Base-by-base conservation (phyloP, 2,888 invertebrate genomes). In the Galeopsomyia nigrocyanea region DNA sequence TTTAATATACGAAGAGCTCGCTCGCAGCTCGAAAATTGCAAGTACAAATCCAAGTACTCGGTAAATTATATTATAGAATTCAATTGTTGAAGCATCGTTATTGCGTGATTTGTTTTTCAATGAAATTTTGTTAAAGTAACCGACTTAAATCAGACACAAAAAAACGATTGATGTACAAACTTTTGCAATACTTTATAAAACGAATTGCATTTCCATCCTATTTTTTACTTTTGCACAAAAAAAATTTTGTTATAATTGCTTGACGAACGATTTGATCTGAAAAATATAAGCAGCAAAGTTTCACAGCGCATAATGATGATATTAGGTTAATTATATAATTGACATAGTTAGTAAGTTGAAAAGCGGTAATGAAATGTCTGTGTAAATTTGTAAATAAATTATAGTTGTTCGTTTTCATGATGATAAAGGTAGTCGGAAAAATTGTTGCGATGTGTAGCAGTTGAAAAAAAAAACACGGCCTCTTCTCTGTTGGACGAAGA, bases 221-320 rank as follows among this genome's bases (percentile, higher is more conserved):
- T 71, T 73, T 75, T 73, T 72, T 75, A 75, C 71, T 75, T 75
- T 75, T 75, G 58, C 75, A 75, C 62, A 61, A 31, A 50, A 63
- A 64, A 72, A 56, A 71, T 75, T 71, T 57, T 68, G 1, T 13
- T 68, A 66, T 60, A 66, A 66, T 75, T 71, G 56, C 51, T 69
- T 47, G 63, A 71, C 47, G 64, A 64, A 68, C 71, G 56, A 75
- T 75, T 75, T 75, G 75, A 79, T 79, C 69, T 78, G 75, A 76
- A 74, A 76, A 71, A 50, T 26, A 75, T 64, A 71, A 61, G 55
- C 17, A 60, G 39, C 53, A 71, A 61, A 67, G 49, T 60, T 75
- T 74, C 70, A 77, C 77, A 79, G 77, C 77, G 77, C 74, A 79
- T 79, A 76, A 80, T 77, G 76, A 78, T 79, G 77, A 76, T 78